Percentiles rank a stretch among this genome's conserved stretches.
These are phyloP conservation scores for Pitta sordida DNA, from an alignment of 2,113 vertebrate species.

Conservation along the genomic window DNA sequence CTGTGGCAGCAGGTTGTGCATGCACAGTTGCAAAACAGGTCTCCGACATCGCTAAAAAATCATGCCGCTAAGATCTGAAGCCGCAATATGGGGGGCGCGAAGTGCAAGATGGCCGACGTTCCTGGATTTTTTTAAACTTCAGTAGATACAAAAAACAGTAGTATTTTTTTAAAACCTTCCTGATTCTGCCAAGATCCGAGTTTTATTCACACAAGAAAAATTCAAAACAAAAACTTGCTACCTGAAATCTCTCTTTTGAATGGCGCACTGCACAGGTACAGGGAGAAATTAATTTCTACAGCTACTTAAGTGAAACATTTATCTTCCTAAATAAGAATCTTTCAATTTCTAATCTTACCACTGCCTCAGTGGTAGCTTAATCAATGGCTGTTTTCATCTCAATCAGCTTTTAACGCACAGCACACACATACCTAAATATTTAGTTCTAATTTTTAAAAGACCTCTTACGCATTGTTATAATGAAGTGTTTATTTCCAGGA, in stretches of 20 bases:
- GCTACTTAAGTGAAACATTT: not conserved
- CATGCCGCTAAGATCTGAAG: no score
- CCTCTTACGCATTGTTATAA: not conserved
- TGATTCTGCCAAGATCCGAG: not conserved
- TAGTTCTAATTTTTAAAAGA: not conserved
- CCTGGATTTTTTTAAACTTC: not conserved
- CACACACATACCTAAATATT: not conserved
- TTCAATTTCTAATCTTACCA: no score
- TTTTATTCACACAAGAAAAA: not conserved
- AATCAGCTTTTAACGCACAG: not conserved
- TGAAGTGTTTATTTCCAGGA: not conserved
- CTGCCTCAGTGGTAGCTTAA: not conserved
- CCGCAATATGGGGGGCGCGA: no score
- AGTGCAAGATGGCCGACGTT: no score
- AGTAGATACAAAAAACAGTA: not conserved
- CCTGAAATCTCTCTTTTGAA: not conserved
- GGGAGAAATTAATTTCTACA: not conserved
- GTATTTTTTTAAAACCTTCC: not conserved
- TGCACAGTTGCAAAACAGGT: no score
- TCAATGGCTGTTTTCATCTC: not conserved
- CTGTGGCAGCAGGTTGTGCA: no score
- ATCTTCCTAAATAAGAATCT: not conserved
- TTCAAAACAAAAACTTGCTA: not conserved
- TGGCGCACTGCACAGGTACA: not conserved
- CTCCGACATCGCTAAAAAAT: no score